Evolutionary conservation across 2,113 vertebrate genomes (phyloP).

Genomic region (Nothocercus julius): DNA sequence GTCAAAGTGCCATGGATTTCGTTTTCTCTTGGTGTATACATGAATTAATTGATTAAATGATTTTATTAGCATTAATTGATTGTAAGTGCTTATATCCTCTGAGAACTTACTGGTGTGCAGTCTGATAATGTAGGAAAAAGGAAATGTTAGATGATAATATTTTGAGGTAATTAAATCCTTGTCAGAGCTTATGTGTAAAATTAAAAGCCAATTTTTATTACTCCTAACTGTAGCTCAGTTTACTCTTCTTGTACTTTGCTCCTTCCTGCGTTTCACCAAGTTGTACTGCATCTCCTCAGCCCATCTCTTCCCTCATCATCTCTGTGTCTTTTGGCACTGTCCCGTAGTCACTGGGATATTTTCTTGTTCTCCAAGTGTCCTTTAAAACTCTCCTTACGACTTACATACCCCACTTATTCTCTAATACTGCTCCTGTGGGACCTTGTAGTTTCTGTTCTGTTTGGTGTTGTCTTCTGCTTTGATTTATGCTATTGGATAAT

Average conservation of each 20-base stretch:
- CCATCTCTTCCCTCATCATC: not conserved
- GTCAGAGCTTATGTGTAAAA: not conserved
- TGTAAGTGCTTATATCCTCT: not conserved
- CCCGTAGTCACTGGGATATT: not conserved
- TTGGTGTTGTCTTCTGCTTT: not conserved
- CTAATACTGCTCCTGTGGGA: not conserved
- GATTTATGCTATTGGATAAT: not conserved
- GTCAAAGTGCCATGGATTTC: not conserved
- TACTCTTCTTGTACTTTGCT: not conserved
- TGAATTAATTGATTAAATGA: not conserved
- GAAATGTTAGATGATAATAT: not conserved
- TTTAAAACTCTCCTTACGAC: not conserved
- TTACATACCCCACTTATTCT: not conserved
- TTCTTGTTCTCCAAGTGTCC: not conserved
- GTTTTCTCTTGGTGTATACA: not conserved
- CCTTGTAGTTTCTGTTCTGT: not conserved
- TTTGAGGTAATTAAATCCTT: not conserved
- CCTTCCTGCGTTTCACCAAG: not conserved
- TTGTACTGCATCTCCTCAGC: not conserved
- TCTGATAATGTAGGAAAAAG: not conserved
- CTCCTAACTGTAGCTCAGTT: not conserved
- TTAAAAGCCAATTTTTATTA: not conserved
- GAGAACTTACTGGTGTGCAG: not conserved
- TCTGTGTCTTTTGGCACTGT: not conserved
- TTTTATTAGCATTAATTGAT: not conserved